A percentile compares a stretch with the other conserved stretches of the same genome.
Conservation (phyloP, 1,140 invertebrate species). For the Drosophila guanche region DNA sequence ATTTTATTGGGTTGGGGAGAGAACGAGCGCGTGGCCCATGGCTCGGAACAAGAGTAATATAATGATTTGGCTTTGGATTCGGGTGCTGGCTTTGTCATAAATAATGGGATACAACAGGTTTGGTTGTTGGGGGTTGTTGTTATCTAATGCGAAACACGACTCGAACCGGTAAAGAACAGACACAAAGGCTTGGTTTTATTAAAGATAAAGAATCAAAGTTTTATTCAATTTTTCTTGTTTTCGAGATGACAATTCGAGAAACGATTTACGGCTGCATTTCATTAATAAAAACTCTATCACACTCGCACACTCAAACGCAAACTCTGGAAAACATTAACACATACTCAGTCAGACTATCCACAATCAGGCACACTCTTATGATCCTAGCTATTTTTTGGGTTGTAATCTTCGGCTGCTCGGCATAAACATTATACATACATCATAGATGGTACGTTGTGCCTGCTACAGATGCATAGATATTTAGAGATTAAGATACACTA, state of each 20-base stretch:
- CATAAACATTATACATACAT: conserved; percentile 70
- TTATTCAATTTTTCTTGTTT: conserved; percentile 46
- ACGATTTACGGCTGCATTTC: conserved; percentile 59
- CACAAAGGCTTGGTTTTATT: conserved; percentile 20
- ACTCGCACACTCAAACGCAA: conserved; percentile 25
- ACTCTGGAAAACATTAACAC: conserved; percentile 50
- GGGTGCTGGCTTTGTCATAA: conserved; percentile 25
- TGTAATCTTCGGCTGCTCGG: conserved; percentile 69
- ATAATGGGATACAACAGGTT: conserved; percentile 61
- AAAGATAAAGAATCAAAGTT: conserved; percentile 44
- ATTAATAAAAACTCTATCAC: conserved; percentile 53
- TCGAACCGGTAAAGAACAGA: conserved; percentile 40
- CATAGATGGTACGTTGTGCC: conserved; percentile 30
- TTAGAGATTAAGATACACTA: conserved; percentile 41
- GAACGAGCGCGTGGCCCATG: conserved; percentile 23
- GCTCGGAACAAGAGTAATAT: too few relatives aligned
- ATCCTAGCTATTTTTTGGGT: conserved; percentile 67
- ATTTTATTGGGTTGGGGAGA: conserved; percentile 5
- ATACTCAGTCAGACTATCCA: conserved; percentile 38
- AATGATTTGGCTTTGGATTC: conserved; percentile 14
- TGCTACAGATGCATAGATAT: conserved; percentile 39
- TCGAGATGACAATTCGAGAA: conserved; percentile 27
- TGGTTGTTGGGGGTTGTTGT: conserved; percentile 1
- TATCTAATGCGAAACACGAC: conserved; percentile 24
- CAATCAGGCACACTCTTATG: conserved; percentile 57